Conservation (phyloP, 1,140 invertebrate species). For the Calliphora vicina region DNA sequence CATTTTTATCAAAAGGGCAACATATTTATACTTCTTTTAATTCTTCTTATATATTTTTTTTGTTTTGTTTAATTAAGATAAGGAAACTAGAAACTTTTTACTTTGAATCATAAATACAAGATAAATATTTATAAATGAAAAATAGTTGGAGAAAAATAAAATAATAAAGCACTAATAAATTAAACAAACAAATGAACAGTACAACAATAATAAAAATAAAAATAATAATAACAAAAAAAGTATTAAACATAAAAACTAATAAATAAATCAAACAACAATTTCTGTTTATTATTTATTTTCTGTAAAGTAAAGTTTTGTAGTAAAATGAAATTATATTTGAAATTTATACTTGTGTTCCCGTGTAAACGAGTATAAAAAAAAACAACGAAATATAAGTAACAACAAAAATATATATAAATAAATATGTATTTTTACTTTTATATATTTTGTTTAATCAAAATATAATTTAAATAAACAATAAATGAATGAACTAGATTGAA, state of each 20-base stretch:
- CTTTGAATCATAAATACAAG: background rate
- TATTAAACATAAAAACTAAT: background rate
- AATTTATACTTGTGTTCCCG: background rate
- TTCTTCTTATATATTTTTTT: background rate
- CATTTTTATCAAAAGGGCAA: background rate
- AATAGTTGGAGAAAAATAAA: too few species aligned
- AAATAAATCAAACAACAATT: slow-evolving; percentile 30
- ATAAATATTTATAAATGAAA: slow-evolving; percentile 3
- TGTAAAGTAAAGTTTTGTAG: background rate
- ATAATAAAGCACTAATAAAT: too few species aligned
- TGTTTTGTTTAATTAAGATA: background rate
- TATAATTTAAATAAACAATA: slow-evolving; percentile 15
- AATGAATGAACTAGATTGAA: background rate
- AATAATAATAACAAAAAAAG: too few species aligned
- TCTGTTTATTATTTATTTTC: slow-evolving; percentile 21
- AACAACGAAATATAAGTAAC: background rate
- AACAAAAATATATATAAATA: background rate
- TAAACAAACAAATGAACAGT: too few species aligned
- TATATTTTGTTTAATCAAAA: background rate
- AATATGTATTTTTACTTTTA: background rate
- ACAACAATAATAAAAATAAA: background rate
- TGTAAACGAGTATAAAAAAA: background rate
- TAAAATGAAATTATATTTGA: background rate
- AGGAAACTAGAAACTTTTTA: background rate
- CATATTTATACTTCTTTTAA: background rate